Percentiles rank a stretch among this genome's conserved stretches.
These are phyloP conservation scores for Olivierus martensii DNA, from an alignment of 1,140 invertebrate species.

Conservation along the genomic window DNA sequence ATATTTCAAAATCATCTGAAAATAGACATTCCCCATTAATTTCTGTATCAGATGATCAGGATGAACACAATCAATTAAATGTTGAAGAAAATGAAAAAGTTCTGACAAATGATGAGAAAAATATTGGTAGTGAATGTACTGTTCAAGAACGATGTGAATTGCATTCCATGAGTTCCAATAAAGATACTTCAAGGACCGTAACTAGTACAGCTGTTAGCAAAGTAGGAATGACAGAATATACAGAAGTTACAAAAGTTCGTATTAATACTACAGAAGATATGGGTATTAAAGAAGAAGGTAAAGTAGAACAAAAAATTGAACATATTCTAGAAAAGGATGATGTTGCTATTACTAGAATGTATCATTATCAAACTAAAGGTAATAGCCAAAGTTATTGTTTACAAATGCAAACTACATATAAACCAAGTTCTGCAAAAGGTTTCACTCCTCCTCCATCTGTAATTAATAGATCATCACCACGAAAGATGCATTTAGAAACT, in stretches of 20 bases:
- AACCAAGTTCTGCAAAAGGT: constrained; percentile 3
- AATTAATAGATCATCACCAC: background rate
- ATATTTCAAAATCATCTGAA: too few species aligned
- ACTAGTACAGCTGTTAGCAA: constrained; percentile 4
- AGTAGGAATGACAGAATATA: constrained; percentile 11
- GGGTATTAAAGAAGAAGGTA: constrained; percentile 13
- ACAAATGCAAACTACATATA: constrained; percentile 18
- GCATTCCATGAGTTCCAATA: background rate
- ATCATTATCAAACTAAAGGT: constrained; percentile 17
- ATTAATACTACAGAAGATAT: constrained; percentile 13
- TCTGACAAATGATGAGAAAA: too few species aligned
- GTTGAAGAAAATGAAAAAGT: too few species aligned
- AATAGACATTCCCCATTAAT: too few species aligned
- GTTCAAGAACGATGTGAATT: background rate
- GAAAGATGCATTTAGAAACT: too few species aligned
- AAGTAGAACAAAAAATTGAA: constrained; percentile 16
- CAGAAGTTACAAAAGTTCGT: constrained; percentile 18
- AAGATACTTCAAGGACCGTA: background rate
- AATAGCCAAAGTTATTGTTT: constrained; percentile 17
- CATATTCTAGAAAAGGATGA: constrained; percentile 15
- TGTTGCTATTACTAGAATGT: constrained; percentile 17
- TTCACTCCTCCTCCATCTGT: background rate
- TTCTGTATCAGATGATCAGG: too few species aligned
- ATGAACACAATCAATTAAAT: too few species aligned
- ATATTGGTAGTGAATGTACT: too few species aligned